These are phyloP conservation scores for Coptodon rendalli DNA, from an alignment of 2,113 vertebrate genomes.

Conservation along the genomic window DNA sequence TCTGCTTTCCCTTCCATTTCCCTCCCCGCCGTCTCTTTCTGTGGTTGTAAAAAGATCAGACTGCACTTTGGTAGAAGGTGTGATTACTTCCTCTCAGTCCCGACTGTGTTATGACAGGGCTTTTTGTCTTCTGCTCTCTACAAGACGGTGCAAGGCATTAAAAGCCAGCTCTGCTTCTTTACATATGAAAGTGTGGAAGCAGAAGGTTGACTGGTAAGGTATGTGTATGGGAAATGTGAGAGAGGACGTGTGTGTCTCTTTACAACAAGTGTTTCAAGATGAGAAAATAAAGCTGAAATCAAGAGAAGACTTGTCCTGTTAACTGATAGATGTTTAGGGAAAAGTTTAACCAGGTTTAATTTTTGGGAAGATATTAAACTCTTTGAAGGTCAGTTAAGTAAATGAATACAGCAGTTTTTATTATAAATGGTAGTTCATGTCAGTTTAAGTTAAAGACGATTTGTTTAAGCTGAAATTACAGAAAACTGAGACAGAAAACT, in stretches of 20 bases:
- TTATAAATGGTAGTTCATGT: neutral
- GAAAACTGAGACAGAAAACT: neutral
- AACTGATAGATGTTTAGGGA: neutral
- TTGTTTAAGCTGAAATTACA: neutral
- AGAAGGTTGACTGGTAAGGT: slow-evolving; percentile 14
- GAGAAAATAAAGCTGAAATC: neutral
- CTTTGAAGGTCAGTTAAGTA: neutral
- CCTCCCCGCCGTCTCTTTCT: neutral
- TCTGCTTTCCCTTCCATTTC: neutral
- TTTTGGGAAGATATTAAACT: neutral
- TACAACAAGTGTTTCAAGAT: neutral
- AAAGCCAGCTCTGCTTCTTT: slow-evolving; percentile 33
- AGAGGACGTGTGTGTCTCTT: neutral
- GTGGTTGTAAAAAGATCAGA: slow-evolving; percentile 55
- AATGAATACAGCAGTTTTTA: neutral
- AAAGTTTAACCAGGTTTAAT: neutral
- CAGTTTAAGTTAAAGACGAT: neutral
- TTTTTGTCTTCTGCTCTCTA: slow-evolving; percentile 29
- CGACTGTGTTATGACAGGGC: slow-evolving; percentile 49
- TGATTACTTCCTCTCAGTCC: slow-evolving; percentile 54
- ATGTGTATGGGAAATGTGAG: neutral
- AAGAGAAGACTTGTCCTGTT: neutral
- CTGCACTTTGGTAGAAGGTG: slow-evolving; percentile 52
- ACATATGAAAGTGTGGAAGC: slow-evolving; percentile 54
- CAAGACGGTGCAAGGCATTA: slow-evolving; percentile 40